Conservation (phyloP, 2,888 invertebrate species). For the Tetramorium bicarinatum region DNA sequence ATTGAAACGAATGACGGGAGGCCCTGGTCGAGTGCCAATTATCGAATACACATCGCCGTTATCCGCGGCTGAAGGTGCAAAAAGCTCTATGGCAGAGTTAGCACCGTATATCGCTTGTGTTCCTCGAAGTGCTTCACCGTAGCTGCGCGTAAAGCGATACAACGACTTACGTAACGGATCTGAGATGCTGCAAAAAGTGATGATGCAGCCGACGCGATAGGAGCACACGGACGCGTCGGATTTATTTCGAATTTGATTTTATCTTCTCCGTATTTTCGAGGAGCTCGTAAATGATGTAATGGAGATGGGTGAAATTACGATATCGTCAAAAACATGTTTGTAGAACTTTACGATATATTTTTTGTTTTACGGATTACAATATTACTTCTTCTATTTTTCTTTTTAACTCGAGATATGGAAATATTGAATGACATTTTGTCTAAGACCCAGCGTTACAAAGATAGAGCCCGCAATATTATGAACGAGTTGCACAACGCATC, state of each 20-base stretch:
- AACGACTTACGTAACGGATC: slow-evolving; percentile 31
- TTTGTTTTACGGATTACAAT: background rate
- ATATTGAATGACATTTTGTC: background rate
- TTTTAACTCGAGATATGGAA: background rate
- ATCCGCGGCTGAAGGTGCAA: slow-evolving; percentile 25
- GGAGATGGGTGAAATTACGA: background rate
- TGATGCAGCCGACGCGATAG: slow-evolving; percentile 4
- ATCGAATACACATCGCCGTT: slow-evolving; percentile 54
- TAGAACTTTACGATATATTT: background rate
- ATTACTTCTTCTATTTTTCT: background rate
- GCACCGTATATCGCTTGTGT: slow-evolving; percentile 33
- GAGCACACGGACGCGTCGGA: background rate
- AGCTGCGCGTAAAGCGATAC: slow-evolving; percentile 29
- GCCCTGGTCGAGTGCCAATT: slow-evolving; percentile 64
- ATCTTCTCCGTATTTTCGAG: background rate
- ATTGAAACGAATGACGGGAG: slow-evolving; percentile 60
- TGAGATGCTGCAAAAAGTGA: slow-evolving; percentile 27
- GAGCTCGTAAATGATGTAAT: background rate
- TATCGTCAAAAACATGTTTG: background rate
- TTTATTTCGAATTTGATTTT: slow-evolving; percentile 6
- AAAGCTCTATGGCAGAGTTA: slow-evolving; percentile 38
- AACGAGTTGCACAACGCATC: slow-evolving; percentile 13
- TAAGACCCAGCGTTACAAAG: background rate
- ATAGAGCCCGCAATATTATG: background rate
- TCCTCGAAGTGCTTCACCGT: slow-evolving; percentile 6